Evolutionary conservation across 2,888 invertebrate species (phyloP), one percentile per base, ranked within the genome.

Genomic region (Catocala sponsa): DNA sequence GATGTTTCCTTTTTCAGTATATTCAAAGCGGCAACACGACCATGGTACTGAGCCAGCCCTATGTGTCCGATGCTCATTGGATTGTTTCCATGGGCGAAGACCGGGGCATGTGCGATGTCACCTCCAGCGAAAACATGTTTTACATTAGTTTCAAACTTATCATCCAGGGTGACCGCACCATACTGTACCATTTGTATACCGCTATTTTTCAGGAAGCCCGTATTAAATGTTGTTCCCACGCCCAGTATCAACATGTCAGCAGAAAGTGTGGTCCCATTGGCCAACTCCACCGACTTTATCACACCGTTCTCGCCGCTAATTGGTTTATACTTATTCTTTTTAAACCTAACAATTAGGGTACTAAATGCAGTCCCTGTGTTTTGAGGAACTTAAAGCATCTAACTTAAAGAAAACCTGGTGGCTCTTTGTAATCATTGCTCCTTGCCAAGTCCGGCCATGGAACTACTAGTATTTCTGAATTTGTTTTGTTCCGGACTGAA

Each of bases 21-120:
- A 89, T 98, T 98, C 62, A 97, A 90, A 1, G 97, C 99, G 1
- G 98, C 99, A 35, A 97, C 95, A 69, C 96, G 96, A 0, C 99
- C 99, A 86, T 99, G 99, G 85, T 98, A 97, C 80, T 98, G 98
- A 0, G 99, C 98, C 83, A 99, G 95, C 52, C 98, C 97, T 91
- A 97, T 98, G 87, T 99, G 99, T 0, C 98, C 98, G 74, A 99
- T 98, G 50, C 96, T 95, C 66, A 96, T 96, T 49, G 95, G 95
- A 63, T 91, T 82, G 73, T 96, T 95, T 46, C 94, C 92, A 55
- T 94, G 89, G 0, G 95, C 95, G 79, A 96, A 97, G 4, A 99
- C 96, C 0, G 99, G 99, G 52, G 98, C 98, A 80, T 96, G 95
- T 0, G 98, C 98, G 68, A 99, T 97, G 86, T 99, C 99, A 4